Evolutionary conservation across 2,888 invertebrate genomes (phyloP).

Genomic region (Dicranocentrus wangi): DNA sequence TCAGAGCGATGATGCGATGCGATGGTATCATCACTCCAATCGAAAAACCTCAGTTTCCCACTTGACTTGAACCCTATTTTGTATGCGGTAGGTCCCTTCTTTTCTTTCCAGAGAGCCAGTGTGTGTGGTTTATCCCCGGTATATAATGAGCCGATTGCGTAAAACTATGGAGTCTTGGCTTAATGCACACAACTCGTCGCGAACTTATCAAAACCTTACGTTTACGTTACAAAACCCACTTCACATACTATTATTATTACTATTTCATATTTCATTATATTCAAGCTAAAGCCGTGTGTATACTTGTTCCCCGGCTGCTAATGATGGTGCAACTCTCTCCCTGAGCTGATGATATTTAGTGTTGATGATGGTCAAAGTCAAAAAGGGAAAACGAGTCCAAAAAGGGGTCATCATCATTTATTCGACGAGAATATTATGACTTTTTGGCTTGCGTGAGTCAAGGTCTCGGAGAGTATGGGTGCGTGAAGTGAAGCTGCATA

Average conservation of each 20-base stretch:
- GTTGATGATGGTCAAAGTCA: slow-evolving; percentile 5
- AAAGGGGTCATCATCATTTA: slow-evolving; percentile 18
- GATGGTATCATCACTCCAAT: slow-evolving; percentile 9
- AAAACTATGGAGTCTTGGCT: too few species aligned
- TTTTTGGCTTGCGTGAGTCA: slow-evolving; percentile 18
- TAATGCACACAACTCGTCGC: too few species aligned
- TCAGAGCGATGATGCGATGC: background rate
- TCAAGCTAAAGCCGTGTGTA: too few species aligned
- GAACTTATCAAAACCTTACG: too few species aligned
- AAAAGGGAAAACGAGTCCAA: slow-evolving; percentile 19
- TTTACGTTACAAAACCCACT: too few species aligned
- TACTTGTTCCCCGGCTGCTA: too few species aligned
- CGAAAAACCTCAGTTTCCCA: slow-evolving; percentile 13
- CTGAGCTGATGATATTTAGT: slow-evolving; percentile 12
- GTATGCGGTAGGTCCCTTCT: slow-evolving; percentile 15
- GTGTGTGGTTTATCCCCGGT: too few species aligned
- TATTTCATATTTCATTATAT: too few species aligned
- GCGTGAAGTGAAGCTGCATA: slow-evolving; percentile 18
- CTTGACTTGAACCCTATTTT: background rate
- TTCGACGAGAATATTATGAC: background rate
- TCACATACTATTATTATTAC: too few species aligned
- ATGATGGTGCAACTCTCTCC: background rate
- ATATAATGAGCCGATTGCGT: too few species aligned
- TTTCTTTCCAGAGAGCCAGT: too few species aligned
- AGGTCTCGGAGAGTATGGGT: background rate